These are phyloP conservation scores for Plecotus auritus DNA, from an alignment of 2,113 vertebrate genomes.

Conservation along the genomic window DNA sequence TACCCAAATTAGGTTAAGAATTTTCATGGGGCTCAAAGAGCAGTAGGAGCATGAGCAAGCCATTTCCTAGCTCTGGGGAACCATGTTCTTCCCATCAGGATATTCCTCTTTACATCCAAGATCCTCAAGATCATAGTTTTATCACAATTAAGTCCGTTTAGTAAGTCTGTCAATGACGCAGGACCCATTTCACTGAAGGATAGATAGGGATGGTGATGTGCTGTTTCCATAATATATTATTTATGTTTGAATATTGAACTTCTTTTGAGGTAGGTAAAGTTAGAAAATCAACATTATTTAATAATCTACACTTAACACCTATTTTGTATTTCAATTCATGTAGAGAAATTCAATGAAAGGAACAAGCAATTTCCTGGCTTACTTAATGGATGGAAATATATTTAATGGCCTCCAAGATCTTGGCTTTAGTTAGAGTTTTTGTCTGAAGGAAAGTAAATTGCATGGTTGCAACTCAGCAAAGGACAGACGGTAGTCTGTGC, in stretches of 20 bases:
- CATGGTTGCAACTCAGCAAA: not conserved
- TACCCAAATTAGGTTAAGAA: not conserved
- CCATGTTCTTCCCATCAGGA: not conserved
- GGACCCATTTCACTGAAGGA: not conserved
- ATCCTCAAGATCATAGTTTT: not conserved
- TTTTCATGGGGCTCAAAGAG: not conserved
- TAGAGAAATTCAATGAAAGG: not conserved
- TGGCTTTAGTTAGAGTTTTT: conserved; percentile 23
- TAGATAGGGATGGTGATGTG: not conserved
- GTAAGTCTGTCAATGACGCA: not conserved
- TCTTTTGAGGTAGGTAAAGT: conserved; percentile 3
- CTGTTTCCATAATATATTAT: not conserved
- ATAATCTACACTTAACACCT: not conserved
- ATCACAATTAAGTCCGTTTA: not conserved
- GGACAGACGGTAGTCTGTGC: not conserved
- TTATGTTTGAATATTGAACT: not conserved
- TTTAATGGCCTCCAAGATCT: conserved; percentile 23
- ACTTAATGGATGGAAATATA: conserved; percentile 32
- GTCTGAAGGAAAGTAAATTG: conserved; percentile 18
- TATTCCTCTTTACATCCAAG: not conserved
- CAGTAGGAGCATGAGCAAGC: not conserved
- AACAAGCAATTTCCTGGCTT: conserved; percentile 28
- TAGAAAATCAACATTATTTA: conserved; percentile 40
- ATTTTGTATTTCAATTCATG: not conserved
- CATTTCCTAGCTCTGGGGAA: not conserved